These are phyloP conservation scores for Pyrocoelia pectoralis DNA, from an alignment of 2,888 invertebrate genomes.

Conservation along the genomic window DNA sequence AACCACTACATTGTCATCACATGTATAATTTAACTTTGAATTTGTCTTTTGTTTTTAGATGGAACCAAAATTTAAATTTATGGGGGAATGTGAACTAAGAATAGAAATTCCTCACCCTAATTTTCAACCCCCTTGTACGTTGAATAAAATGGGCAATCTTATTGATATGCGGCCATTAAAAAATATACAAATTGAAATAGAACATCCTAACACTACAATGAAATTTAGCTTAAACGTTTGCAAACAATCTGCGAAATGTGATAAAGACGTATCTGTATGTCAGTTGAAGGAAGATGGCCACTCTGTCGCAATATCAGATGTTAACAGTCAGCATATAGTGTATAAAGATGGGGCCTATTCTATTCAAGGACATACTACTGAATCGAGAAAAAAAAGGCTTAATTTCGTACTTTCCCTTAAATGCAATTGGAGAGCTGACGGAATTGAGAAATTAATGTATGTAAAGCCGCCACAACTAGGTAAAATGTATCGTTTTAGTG, in stretches of 20 bases:
- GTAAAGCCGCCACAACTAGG: constrained; percentile 34
- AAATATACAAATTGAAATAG: neutral
- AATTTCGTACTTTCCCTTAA: constrained; percentile 38
- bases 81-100: constrained; percentile 20
- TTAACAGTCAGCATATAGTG: constrained; percentile 12
- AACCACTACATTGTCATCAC: no score
- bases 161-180: constrained; percentile 17
- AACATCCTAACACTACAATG: constrained; percentile 2
- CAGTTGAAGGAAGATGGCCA: neutral
- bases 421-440: constrained; percentile 42
- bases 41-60: constrained; percentile 12
- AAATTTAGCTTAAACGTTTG: constrained; percentile 21
- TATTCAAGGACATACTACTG: neutral
- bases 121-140: constrained; percentile 14
- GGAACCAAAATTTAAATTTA: constrained; percentile 12
- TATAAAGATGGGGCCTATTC: neutral
- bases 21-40: neutral
- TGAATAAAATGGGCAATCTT: constrained; percentile 13
- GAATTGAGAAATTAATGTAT: constrained; percentile 33
- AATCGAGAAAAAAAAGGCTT: constrained; percentile 12
- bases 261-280: constrained; percentile 9
- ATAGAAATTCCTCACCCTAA: constrained; percentile 14
- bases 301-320: neutral
- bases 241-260: constrained; percentile 15
- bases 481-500: constrained; percentile 41